These are phyloP conservation scores for Manis pentadactyla DNA, from an alignment of 2,797 vertebrate species.

Conservation along the genomic window DNA sequence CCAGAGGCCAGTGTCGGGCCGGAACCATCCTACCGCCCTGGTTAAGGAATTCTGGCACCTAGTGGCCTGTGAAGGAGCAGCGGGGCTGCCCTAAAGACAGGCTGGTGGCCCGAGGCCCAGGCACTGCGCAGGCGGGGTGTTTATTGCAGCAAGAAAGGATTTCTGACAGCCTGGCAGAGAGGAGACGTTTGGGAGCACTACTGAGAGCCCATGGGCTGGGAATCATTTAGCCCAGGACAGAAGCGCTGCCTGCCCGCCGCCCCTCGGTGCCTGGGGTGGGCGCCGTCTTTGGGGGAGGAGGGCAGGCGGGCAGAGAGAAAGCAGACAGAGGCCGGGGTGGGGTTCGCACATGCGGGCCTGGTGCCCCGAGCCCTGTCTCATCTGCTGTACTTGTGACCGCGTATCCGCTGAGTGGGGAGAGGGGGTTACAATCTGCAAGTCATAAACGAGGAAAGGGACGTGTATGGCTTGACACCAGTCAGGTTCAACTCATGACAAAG, in stretches of 20 bases:
- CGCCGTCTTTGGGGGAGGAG: too few relatives aligned
- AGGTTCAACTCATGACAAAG: too few relatives aligned
- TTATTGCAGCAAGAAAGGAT: neutral
- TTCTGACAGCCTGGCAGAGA: neutral
- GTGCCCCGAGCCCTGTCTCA: neutral
- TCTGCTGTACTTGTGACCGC: neutral
- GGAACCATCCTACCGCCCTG: too few relatives aligned
- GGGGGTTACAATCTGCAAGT: too few relatives aligned
- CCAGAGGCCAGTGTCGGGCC: too few relatives aligned
- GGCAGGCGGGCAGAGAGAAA: fast-evolving
- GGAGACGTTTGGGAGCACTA: neutral
- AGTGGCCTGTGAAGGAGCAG: neutral
- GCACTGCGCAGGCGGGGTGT: neutral
- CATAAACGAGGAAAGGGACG: neutral
- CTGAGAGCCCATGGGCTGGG: fast-evolving
- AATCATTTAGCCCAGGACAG: neutral
- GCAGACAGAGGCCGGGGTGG: fast-evolving
- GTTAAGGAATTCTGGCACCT: too few relatives aligned
- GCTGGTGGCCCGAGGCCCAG: neutral
- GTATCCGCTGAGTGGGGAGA: fast-evolving
- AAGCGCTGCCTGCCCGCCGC: neutral
- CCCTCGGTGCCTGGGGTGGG: neutral
- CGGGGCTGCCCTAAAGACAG: neutral
- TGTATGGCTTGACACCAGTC: neutral
- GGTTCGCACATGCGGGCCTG: neutral